Evolutionary conservation across 1,140 invertebrate species (phyloP).

Genomic region (Caenorhabditis latens): DNA sequence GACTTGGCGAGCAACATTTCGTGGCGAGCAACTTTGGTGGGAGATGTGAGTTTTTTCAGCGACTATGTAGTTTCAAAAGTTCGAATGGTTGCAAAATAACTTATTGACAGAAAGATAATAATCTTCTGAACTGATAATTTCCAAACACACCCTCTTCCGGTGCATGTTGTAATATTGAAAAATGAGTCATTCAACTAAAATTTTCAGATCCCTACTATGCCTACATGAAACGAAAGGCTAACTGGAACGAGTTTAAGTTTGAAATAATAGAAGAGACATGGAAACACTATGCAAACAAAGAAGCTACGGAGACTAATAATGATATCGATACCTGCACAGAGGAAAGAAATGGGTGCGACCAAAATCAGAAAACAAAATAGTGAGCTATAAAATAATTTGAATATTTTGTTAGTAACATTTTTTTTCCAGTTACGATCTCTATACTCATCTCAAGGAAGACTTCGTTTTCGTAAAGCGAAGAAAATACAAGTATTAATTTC

Average conservation of each 20-base stretch:
- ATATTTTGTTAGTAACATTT: background rate
- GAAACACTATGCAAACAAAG: background rate
- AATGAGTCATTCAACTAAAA: background rate
- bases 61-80: background rate
- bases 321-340: background rate
- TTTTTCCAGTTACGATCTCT: conserved; percentile 10
- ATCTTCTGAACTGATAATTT: background rate
- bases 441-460: background rate
- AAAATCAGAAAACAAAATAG: background rate
- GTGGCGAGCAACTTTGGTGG: conserved; percentile 4
- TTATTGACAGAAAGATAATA: background rate
- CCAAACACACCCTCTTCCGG: no score
- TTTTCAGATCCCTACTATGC: conserved; percentile 6
- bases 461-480: background rate
- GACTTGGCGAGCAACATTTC: background rate
- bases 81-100: background rate
- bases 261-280: background rate
- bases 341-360: background rate
- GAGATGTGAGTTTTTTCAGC: background rate
- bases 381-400: background rate
- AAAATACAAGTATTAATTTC: background rate
- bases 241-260: background rate
- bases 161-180: background rate
- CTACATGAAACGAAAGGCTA: background rate
- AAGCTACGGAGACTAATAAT: no score